phyloP scores from a whole-genome alignment of 2,888 invertebrate species.

The Magallana nippona region DNA sequence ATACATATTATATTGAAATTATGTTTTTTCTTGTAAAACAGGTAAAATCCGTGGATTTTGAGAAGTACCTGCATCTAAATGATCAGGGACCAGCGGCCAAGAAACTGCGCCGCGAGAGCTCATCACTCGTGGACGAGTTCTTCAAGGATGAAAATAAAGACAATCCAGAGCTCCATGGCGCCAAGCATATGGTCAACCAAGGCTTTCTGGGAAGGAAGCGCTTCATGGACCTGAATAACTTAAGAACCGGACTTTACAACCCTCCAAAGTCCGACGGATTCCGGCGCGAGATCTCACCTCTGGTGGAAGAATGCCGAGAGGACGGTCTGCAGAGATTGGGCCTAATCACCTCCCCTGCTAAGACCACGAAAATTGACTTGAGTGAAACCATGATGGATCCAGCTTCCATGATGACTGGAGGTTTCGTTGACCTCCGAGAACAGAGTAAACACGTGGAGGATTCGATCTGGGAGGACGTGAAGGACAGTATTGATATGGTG shows the following conservation, averaged over 20 bases:
- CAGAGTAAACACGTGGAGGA: constrained; percentile 57
- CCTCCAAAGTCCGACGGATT: constrained; percentile 59
- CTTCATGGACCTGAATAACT: constrained; percentile 53
- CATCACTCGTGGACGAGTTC: constrained; percentile 85
- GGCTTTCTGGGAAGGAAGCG: constrained; percentile 48
- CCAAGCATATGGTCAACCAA: constrained; percentile 61
- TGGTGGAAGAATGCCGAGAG: constrained; percentile 67
- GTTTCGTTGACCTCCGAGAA: constrained; percentile 40
- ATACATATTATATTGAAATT: background rate
- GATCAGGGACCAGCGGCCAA: constrained; percentile 60
- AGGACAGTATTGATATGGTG: constrained; percentile 71
- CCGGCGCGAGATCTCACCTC: constrained; percentile 66
- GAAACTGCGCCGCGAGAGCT: constrained; percentile 84
- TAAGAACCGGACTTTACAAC: constrained; percentile 60
- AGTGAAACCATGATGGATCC: constrained; percentile 59
- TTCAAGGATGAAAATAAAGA: constrained; percentile 80
- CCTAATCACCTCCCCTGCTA: constrained; percentile 39
- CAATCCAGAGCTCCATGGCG: constrained; percentile 58
- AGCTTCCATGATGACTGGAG: constrained; percentile 43
- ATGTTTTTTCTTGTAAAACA: background rate
- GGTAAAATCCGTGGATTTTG: constrained; percentile 83
- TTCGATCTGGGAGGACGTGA: constrained; percentile 75
- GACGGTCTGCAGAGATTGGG: constrained; percentile 47
- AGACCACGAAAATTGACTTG: constrained; percentile 57
- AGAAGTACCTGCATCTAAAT: constrained; percentile 84